Conservation (phyloP, 2,797 vertebrate genomes). For the Meda fulgida region DNA sequence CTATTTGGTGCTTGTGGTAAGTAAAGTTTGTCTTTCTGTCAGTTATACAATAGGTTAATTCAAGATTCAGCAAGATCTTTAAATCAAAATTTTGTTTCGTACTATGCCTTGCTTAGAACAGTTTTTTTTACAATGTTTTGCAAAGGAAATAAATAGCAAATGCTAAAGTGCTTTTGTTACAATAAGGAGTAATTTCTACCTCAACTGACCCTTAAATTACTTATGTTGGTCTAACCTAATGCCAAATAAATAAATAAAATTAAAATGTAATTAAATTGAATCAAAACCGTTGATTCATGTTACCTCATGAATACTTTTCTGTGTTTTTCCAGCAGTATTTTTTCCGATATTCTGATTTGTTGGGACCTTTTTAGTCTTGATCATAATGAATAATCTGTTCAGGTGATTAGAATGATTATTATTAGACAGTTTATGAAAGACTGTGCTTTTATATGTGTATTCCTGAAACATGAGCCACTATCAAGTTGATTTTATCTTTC, state of each 20-base stretch:
- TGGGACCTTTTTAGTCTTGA: neutral
- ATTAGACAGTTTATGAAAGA: neutral
- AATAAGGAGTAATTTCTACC: neutral
- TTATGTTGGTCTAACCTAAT: neutral
- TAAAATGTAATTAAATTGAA: neutral
- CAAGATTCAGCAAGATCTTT: neutral
- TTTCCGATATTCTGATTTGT: neutral
- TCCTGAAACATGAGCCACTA: neutral
- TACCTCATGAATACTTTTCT: neutral
- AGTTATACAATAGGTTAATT: neutral
- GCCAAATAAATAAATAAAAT: neutral
- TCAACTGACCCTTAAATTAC: neutral
- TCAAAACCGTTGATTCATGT: neutral
- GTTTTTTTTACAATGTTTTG: neutral
- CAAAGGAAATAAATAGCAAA: neutral
- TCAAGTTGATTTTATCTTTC: neutral
- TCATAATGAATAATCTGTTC: neutral
- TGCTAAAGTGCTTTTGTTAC: neutral
- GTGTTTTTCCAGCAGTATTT: neutral
- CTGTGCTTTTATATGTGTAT: too few species aligned
- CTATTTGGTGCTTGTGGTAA: constrained; percentile 25
- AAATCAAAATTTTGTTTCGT: neutral
- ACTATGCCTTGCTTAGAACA: neutral
- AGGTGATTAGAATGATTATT: neutral
- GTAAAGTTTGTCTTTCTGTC: constrained; percentile 1